Base-by-base conservation (phyloP, 2,113 vertebrate species). In the Anguilla japonica region DNA sequence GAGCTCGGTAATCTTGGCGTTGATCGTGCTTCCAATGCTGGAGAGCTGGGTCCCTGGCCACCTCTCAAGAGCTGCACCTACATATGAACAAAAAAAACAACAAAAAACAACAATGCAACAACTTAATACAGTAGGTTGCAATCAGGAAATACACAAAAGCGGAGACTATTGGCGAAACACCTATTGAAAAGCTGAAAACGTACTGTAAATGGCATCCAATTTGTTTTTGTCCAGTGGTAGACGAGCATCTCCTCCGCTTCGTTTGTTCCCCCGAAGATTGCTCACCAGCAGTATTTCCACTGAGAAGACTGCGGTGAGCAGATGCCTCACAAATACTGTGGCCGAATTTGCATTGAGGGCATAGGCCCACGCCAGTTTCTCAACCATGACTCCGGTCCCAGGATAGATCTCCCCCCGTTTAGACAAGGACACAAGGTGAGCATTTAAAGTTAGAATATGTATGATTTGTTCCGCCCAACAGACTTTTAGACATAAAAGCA, bases 251-350 rank as follows among this genome's bases (percentile, higher is more conserved):
- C 39, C 15, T 46, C 84, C 84, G 63, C 84, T 83, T 57, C 86
- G 40, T 67, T 79, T 81, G 78, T 87, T 63, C 53, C 86, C 81
- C 41, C 57, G 81, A 83, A 86, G 84, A 57, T 86, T 89, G 84
- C 86, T 87, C 53, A 85, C 86, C 50, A 89, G 81, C 5, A 89
- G 86, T 79, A 89, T 84, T 57, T 89, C 88, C 53, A 81, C 60
- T 79, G 82, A 84, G 63, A 87, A 88, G 67, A 88, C 84, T 86
- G 87, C 87, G 4, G 43, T 87, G 15, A 89, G 81, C 60, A 86
- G 84, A 11, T 53, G 83, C 53, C 88, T 83, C 46, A 87, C 86
- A 89, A 89, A 87, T 85, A n/a, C 39, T 13, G 86, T 79, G 41
- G 84, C 41, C 0, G 84, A 89, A 83, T 85, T 89, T 11, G 81